Evolutionary conservation across 2,888 invertebrate species (phyloP).

Genomic region (Melitaea athalia): DNA sequence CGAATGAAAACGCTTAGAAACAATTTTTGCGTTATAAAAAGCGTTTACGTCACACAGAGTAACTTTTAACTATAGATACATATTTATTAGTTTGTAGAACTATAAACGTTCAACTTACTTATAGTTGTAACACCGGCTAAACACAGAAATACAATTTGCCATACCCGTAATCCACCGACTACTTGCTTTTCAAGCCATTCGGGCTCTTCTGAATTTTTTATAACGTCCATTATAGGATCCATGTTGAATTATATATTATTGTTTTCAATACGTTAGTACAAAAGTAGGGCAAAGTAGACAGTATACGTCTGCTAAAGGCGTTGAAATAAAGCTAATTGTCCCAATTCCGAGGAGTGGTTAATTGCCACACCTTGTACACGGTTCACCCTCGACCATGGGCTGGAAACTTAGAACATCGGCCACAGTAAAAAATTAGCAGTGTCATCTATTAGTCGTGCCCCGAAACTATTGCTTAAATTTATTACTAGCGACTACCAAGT

Average conservation of each 20-base stretch:
- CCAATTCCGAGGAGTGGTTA: slow-evolving; percentile 72
- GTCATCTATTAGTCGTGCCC: too few species aligned
- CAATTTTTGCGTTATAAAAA: too few species aligned
- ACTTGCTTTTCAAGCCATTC: slow-evolving; percentile 89
- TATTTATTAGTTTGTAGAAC: too few species aligned
- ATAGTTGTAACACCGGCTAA: slow-evolving; percentile 84
- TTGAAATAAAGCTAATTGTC: slow-evolving; percentile 66
- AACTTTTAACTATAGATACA: neutral
- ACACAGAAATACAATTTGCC: slow-evolving; percentile 91
- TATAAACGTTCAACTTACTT: slow-evolving; percentile 72
- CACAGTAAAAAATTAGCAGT: too few species aligned
- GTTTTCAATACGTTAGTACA: slow-evolving; percentile 23
- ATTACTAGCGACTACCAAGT: too few species aligned
- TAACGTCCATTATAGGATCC: slow-evolving; percentile 71
- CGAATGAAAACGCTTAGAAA: too few species aligned
- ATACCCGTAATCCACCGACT: slow-evolving; percentile 87
- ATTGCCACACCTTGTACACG: slow-evolving; percentile 66
- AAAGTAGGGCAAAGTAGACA: slow-evolving; percentile 40
- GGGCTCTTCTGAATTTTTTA: slow-evolving; percentile 77
- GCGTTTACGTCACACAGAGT: neutral
- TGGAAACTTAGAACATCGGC: too few species aligned
- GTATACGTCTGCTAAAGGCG: slow-evolving; percentile 51
- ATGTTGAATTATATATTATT: slow-evolving; percentile 44
- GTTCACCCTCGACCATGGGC: slow-evolving; percentile 57
- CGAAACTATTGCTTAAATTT: too few species aligned